phyloP scores from a whole-genome alignment of 2,888 invertebrate species.

The Nasonia oneida region DNA sequence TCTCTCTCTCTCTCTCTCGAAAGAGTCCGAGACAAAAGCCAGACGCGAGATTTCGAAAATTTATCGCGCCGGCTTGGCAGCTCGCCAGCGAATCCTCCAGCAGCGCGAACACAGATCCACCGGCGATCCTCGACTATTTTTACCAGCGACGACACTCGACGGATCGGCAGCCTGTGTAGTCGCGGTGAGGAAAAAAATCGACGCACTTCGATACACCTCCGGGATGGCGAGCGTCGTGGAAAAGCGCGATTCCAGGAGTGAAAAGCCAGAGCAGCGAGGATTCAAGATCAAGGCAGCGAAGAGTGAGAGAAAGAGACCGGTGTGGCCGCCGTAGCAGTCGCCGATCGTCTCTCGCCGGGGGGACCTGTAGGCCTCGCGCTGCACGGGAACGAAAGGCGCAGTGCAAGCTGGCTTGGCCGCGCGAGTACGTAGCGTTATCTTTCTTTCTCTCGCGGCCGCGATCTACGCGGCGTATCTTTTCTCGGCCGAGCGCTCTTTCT shows the following conservation, averaged over 20 bases:
- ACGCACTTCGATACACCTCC: neutral
- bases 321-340: conserved; percentile 52
- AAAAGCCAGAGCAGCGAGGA: neutral
- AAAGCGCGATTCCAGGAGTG: neutral
- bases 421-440: neutral
- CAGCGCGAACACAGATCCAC: neutral
- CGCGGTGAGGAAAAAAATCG: neutral
- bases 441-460: conserved; percentile 3
- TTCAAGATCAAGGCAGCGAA: conserved; percentile 48
- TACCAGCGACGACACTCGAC: neutral
- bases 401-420: neutral
- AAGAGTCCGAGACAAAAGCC: conserved; percentile 14
- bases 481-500: neutral
- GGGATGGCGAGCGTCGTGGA: too few relatives aligned
- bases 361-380: conserved; percentile 1
- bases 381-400: conserved; percentile 21
- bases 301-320: neutral
- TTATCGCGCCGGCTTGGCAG: conserved; percentile 42
- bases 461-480: neutral
- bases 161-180: neutral
- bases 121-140: neutral
- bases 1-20: neutral
- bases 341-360: conserved; percentile 61
- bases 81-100: conserved; percentile 6
- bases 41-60: conserved; percentile 21